These are phyloP conservation scores for Acrocephalus scirpaceus DNA, from an alignment of 2,797 vertebrate genomes.

Conservation along the genomic window DNA sequence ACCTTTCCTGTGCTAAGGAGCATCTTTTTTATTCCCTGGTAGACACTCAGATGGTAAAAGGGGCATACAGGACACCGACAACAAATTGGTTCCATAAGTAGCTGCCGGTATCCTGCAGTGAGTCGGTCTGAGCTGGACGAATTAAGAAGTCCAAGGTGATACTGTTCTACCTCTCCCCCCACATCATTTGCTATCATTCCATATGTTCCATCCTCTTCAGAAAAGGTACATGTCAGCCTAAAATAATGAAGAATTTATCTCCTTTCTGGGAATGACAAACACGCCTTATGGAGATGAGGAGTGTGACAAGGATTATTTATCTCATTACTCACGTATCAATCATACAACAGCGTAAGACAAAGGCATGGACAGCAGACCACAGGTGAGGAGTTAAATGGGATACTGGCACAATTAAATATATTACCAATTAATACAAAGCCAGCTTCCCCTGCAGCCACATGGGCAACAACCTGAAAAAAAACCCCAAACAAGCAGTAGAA, in stretches of 20 bases:
- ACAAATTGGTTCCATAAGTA: conserved; percentile 20
- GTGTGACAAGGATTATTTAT: not conserved
- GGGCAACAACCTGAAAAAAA: not conserved
- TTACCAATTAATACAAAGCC: not conserved
- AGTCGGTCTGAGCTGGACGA: not conserved
- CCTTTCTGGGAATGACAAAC: not conserved
- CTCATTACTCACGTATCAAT: not conserved
- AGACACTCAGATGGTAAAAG: not conserved
- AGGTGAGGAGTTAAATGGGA: not conserved
- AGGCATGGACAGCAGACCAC: not conserved
- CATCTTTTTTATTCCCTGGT: not conserved
- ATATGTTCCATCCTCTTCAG: not conserved
- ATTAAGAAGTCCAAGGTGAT: conserved; percentile 26
- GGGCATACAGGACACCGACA: not conserved
- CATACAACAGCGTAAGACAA: not conserved
- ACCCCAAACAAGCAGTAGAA: not conserved
- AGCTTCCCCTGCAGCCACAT: not conserved
- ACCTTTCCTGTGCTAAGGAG: not conserved
- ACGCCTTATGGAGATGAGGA: not conserved
- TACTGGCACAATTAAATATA: not conserved
- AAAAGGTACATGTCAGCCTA: not conserved
- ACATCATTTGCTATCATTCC: not conserved
- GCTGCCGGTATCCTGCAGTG: not conserved
- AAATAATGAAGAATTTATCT: conserved; percentile 20
- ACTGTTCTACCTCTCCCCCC: not conserved